Evolutionary conservation across 2,888 invertebrate species (phyloP), one percentile per base, ranked within the genome.

Genomic region (Beris chalybata): DNA sequence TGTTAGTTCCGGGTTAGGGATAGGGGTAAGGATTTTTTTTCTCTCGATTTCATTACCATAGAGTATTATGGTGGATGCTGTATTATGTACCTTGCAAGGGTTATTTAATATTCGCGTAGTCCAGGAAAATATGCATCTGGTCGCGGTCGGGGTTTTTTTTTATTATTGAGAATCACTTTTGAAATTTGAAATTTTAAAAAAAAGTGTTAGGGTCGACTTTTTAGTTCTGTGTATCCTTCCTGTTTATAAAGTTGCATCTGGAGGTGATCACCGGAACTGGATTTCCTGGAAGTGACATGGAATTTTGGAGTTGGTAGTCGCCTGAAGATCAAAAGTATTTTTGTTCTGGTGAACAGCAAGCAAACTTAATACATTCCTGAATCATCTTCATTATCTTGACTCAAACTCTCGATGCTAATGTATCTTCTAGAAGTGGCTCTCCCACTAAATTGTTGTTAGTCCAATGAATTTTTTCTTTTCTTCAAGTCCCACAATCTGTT

Each of bases 81-180:
- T 38, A 22, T 22, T 32, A 32, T 30, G 30, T 22, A 52, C 38
- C 47, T 38, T 52, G 50, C 50, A 61, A 50, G 68, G 59, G 65
- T 65, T 68, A 61, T 61, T 68, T 68, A 65, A 65, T 68, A 65
- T 68, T 68, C 65, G 68, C 68, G 65, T 55, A 65, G 65, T 65
- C 68, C 68, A 68, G 68, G 68, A 65, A 68, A 65, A 61, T 68
- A 65, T 61, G 68, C 68, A 68, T 68, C 68, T 68, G 68, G 65
- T 45, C 54, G 32, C 38, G 50, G 47, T 59, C 43, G 31, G 32
- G n/a, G 43, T 22, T 22, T 22, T 22, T n/a, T n/a, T n/a, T n/a
- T 43, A 32, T 52, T 53, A 43, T 13, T 38, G 31, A 38, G 38
- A 48, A 52, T 15, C 11, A 29, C 29, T 29, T 11, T 6, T 45